Conservation (phyloP, 2,113 vertebrate genomes). For the Thymallus thymallus region DNA sequence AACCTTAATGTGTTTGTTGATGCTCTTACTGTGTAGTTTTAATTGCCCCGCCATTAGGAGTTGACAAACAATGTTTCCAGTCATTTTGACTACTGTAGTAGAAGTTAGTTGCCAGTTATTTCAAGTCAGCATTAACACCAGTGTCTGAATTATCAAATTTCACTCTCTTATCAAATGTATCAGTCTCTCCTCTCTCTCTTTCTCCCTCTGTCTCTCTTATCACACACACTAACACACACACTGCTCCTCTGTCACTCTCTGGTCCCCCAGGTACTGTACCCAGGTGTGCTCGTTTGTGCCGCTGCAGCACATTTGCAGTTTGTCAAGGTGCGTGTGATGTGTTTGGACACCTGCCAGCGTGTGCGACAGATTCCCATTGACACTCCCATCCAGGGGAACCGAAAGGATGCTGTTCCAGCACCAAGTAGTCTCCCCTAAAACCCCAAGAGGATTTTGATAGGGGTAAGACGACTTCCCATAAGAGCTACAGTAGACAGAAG, state of each 20-base stretch:
- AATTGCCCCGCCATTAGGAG: not conserved
- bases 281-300: slow-evolving; percentile 44
- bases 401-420: not conserved
- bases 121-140: not conserved
- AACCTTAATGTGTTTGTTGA: not conserved
- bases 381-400: slow-evolving; percentile 9
- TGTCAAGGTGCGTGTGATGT: slow-evolving; percentile 30
- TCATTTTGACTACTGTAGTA: too few species aligned
- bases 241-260: slow-evolving; percentile 6
- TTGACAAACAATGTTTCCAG: not conserved
- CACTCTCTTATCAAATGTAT: too few species aligned
- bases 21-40: not conserved
- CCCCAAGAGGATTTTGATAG: not conserved
- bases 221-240: not conserved
- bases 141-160: not conserved
- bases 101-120: not conserved
- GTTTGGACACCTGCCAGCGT: slow-evolving; percentile 55
- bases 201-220: not conserved
- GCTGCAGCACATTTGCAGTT: slow-evolving; percentile 28
- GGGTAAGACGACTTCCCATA: not conserved
- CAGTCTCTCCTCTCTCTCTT: too few species aligned
- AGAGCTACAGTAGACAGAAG: not conserved
- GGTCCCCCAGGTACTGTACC: slow-evolving; percentile 42
- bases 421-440: not conserved
- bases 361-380: slow-evolving; percentile 31